Conservation (phyloP, 2,888 invertebrate species). For the Melolontha melolontha region DNA sequence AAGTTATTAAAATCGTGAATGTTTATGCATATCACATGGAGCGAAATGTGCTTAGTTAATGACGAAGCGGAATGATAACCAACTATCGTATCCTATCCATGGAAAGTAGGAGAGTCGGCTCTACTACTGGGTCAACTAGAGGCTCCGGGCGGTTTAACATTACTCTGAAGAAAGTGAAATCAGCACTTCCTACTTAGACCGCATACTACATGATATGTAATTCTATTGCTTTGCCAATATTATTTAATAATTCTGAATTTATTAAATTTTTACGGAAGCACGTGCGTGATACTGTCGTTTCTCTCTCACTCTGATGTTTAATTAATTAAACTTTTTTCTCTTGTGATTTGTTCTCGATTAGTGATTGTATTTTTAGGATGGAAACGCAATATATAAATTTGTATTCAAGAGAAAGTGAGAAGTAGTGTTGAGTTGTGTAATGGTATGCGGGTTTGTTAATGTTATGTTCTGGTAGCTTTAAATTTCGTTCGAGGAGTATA, state of each 20-base stretch:
- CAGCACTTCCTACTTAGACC: constrained; percentile 48
- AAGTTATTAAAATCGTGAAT: constrained; percentile 5
- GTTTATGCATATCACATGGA: constrained; percentile 25
- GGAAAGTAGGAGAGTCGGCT: constrained; percentile 54
- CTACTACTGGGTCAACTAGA: constrained; percentile 53
- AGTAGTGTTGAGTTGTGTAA: constrained; percentile 18
- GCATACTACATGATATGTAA: constrained; percentile 38
- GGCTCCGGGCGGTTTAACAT: constrained; percentile 45
- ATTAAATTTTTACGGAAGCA: constrained; percentile 2
- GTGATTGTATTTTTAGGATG: constrained; percentile 7
- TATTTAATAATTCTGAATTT: constrained; percentile 30
- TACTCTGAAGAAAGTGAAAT: constrained; percentile 50
- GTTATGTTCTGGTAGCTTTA: constrained; percentile 20
- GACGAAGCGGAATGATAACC: constrained; percentile 39
- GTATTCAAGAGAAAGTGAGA: constrained; percentile 26
- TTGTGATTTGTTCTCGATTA: background rate
- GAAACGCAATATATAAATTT: constrained; percentile 15
- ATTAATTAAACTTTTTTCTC: constrained; percentile 1
- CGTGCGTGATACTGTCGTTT: constrained; percentile 4
- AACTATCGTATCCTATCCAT: constrained; percentile 31
- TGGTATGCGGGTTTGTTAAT: constrained; percentile 14
- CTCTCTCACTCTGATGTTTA: background rate
- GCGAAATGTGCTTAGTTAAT: constrained; percentile 33
- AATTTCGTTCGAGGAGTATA: constrained; percentile 17
- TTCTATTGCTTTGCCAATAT: constrained; percentile 38